These are phyloP conservation scores for Eledone cirrhosa DNA, from an alignment of 2,888 invertebrate genomes.

Conservation along the genomic window DNA sequence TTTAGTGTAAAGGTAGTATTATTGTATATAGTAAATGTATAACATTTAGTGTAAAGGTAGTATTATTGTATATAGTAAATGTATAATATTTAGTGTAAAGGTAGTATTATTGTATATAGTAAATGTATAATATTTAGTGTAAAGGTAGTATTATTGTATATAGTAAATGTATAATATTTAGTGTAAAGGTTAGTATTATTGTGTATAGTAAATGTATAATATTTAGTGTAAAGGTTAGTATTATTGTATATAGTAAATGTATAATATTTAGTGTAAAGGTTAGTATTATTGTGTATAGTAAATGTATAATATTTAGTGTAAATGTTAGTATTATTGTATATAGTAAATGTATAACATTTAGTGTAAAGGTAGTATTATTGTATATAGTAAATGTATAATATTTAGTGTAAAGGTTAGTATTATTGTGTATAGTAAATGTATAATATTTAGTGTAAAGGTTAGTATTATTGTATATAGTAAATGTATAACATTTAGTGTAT, in stretches of 20 bases:
- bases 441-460: slow-evolving; percentile 34
- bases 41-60: slow-evolving; percentile 35
- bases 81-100: no score
- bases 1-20: slow-evolving; percentile 32
- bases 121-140: no score
- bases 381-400: no score
- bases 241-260: neutral
- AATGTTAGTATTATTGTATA: neutral
- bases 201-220: no score
- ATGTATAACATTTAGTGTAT: no score
- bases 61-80: neutral
- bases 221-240: slow-evolving; percentile 33
- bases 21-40: neutral
- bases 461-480: neutral
- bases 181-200: slow-evolving; percentile 31
- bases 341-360: no score
- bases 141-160: neutral
- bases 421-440: neutral
- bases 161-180: no score
- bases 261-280: slow-evolving; percentile 35
- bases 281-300: neutral
- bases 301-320: no score
- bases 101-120: neutral
- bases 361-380: slow-evolving; percentile 30
- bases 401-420: slow-evolving; percentile 32